Evolutionary conservation across 1,140 invertebrate species (phyloP), one percentile per base, ranked within the genome.

Genomic region (Leguminivora glycinivorella): DNA sequence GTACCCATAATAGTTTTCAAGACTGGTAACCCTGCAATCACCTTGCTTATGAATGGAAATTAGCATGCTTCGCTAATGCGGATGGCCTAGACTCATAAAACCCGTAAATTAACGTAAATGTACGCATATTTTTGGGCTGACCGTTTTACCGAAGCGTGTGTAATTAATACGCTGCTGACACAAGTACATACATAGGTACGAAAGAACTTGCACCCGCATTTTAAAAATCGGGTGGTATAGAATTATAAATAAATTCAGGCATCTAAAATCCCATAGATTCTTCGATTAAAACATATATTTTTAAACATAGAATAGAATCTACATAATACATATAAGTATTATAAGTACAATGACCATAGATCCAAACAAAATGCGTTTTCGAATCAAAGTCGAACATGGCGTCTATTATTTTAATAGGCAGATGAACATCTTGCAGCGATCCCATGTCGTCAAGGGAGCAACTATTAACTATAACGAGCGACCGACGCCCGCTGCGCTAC

Each of bases 391-490:
- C 14, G n/a, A 63, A 29, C 17, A 63, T 63, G 58, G 58, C 58
- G 26, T 31, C 58, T 17, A 17, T 63, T 63, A 63, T 63, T 63
- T 63, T 31, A 60, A 63, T 31, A 63, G 26, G 26, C 58, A 60
- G 25, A 25, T 25, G 56, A 63, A 63, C 58, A 63, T 63, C 58
- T 63, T 34, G 58, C 40, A 43, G 40, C 26, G 58, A 52, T 63
- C 58, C 58, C 58, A 31, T 63, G 58, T 25, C 67, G 71, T 70
- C 69, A 71, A 19, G 71, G 70, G 66, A 58, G 68, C 67, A 68
- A 74, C 74, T 73, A 80, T 82, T 82, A 78, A 78, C 73, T 74
- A 78, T 75, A 83, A 79, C 72, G 81, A 77, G 43, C 74, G 60
- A 56, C 70, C 68, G 73, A 60, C 72, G 72, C 79, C 80, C 76